phyloP scores from a whole-genome alignment of 2,797 vertebrate species.

The Eupleurogrammus muticus region DNA sequence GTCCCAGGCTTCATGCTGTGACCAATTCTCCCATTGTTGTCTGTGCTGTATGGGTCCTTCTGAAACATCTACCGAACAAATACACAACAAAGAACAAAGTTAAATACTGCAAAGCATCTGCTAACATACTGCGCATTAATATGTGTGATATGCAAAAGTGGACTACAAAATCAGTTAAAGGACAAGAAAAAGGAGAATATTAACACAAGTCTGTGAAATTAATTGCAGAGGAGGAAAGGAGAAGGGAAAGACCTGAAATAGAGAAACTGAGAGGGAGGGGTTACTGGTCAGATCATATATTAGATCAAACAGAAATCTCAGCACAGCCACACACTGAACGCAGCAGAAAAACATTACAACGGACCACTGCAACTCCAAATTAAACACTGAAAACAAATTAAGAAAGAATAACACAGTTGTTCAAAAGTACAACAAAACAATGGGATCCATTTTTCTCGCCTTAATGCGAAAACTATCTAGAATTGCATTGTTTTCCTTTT shows the following conservation, averaged over 20 bases:
- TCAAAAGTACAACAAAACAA: conserved; percentile 61
- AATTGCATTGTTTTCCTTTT: neutral
- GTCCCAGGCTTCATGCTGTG: conserved; percentile 86
- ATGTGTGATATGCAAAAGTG: conserved; percentile 36
- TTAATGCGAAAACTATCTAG: neutral
- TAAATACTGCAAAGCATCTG: conserved; percentile 4
- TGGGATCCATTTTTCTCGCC: conserved; percentile 62
- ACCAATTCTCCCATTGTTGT: conserved; percentile 84
- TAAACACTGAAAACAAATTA: conserved; percentile 54
- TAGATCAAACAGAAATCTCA: conserved; percentile 63
- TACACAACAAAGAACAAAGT: conserved; percentile 45
- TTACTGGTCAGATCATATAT: conserved; percentile 77
- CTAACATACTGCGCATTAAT: neutral
- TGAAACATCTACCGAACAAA: conserved; percentile 87
- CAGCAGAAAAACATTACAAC: conserved; percentile 46
- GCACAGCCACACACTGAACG: conserved; percentile 55
- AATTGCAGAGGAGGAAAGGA: conserved; percentile 69
- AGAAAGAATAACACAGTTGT: conserved; percentile 37
- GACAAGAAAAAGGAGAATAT: conserved; percentile 37
- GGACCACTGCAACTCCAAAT: conserved; percentile 53
- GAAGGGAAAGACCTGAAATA: conserved; percentile 87
- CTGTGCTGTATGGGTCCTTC: conserved; percentile 89
- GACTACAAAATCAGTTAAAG: conserved; percentile 34
- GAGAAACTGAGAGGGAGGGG: conserved; percentile 84
- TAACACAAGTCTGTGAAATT: conserved; percentile 65